Percentiles rank a stretch among this genome's conserved stretches.
Conservation (phyloP, 92 coral and sea anemone genomes). For the Porites lobata region DNA sequence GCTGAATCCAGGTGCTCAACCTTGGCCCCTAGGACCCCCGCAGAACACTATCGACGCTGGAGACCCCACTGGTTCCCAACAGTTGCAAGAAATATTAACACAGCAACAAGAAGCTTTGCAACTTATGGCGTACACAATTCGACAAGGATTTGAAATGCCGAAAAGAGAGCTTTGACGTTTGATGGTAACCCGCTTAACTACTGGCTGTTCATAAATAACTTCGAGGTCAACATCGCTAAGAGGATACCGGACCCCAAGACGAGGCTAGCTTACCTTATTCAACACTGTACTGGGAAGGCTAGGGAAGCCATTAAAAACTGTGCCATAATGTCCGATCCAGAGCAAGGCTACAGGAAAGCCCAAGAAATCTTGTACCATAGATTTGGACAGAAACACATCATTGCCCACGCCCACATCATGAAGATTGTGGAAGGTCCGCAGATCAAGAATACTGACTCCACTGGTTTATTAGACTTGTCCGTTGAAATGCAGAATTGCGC, state of each 20-base stretch:
- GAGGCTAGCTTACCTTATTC: slow-evolving; percentile 53
- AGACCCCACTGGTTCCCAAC: background rate
- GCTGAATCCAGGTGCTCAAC: slow-evolving; percentile 27
- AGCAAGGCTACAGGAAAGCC: slow-evolving; percentile 46
- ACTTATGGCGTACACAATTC: background rate
- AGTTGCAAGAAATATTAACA: background rate
- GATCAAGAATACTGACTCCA: slow-evolving; percentile 16
- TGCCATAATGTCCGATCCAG: slow-evolving; percentile 32
- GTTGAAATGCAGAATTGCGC: slow-evolving; percentile 56
- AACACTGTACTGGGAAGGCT: slow-evolving; percentile 51
- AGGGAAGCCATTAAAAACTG: slow-evolving; percentile 43
- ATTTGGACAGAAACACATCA: slow-evolving; percentile 41
- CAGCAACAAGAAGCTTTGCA: slow-evolving; percentile 15
- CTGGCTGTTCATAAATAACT: slow-evolving; percentile 50
- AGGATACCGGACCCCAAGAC: slow-evolving; percentile 33
- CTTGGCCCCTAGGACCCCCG: slow-evolving; percentile 21
- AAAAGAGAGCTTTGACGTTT: slow-evolving; percentile 45
- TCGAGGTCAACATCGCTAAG: slow-evolving; percentile 49
- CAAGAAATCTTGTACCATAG: slow-evolving; percentile 40
- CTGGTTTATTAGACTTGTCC: slow-evolving; percentile 43
- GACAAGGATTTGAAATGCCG: slow-evolving; percentile 16
- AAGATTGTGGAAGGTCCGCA: slow-evolving; percentile 33
- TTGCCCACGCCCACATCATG: slow-evolving; percentile 37
- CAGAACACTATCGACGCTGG: background rate
- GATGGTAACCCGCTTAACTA: slow-evolving; percentile 59